Evolutionary conservation across 2,888 invertebrate genomes (phyloP).

Genomic region (Steinernema carpocapsae): DNA sequence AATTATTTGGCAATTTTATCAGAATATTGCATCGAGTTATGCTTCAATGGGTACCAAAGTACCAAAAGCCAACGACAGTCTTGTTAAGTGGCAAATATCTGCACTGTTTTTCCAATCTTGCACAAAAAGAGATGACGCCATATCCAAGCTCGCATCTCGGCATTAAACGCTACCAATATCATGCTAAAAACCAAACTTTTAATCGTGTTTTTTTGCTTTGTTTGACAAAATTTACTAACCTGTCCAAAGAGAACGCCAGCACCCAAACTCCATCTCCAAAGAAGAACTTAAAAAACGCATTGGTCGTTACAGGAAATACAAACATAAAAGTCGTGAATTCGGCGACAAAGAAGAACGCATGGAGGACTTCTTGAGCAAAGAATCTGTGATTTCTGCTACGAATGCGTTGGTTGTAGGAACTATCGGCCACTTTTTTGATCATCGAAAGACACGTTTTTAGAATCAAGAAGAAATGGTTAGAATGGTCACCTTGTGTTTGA

Average conservation of each 20-base stretch:
- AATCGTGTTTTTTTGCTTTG: too few species aligned
- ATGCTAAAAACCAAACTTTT: too few species aligned
- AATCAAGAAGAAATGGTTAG: too few species aligned
- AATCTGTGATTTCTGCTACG: neutral
- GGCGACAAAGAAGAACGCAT: neutral
- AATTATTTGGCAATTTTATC: too few species aligned
- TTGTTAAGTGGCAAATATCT: too few species aligned
- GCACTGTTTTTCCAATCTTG: neutral
- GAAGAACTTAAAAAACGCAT: neutral
- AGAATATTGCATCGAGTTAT: too few species aligned
- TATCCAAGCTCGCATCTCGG: neutral
- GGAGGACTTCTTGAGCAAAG: neutral
- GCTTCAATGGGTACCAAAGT: too few species aligned
- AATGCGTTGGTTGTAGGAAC: neutral
- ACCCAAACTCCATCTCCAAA: neutral
- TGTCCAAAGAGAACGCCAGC: neutral
- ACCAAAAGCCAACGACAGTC: too few species aligned
- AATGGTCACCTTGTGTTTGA: too few species aligned
- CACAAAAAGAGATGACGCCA: neutral
- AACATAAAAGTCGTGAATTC: neutral
- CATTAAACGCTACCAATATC: neutral
- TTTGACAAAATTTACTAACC: neutral
- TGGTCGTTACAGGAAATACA: neutral
- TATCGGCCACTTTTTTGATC: neutral
- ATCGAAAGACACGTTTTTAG: too few species aligned